phyloP scores from a whole-genome alignment of 2,888 invertebrate genomes.

The Nebria salina region DNA sequence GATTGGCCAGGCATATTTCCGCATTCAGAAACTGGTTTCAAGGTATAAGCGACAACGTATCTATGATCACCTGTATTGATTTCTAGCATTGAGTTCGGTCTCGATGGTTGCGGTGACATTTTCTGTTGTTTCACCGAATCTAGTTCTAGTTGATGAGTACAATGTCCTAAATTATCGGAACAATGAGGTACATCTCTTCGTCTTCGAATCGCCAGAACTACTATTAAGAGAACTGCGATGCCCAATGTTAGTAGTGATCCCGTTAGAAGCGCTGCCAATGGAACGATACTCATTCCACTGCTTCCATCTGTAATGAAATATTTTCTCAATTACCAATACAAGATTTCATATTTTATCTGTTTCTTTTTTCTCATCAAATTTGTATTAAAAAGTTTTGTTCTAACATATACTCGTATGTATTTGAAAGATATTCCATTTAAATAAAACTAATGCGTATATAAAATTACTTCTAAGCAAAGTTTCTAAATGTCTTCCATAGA shows the following conservation, averaged over 20 bases:
- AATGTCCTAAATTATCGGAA: constrained; percentile 59
- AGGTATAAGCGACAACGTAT: constrained; percentile 86
- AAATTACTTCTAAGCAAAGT: too few relatives aligned
- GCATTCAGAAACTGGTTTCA: constrained; percentile 71
- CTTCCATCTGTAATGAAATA: constrained; percentile 70
- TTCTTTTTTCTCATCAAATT: constrained; percentile 10
- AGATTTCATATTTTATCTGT: background rate
- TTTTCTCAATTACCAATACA: constrained; percentile 9
- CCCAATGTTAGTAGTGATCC: constrained; percentile 74
- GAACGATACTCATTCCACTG: constrained; percentile 74
- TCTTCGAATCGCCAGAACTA: constrained; percentile 72
- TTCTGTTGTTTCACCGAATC: constrained; percentile 66
- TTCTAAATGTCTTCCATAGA: too few relatives aligned
- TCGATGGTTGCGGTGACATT: constrained; percentile 61
- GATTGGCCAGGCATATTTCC: constrained; percentile 51
- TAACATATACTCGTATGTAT: too few relatives aligned
- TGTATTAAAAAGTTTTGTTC: too few relatives aligned
- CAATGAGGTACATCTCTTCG: constrained; percentile 62
- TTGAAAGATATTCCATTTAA: background rate
- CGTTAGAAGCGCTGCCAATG: constrained; percentile 75
- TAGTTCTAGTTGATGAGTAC: constrained; percentile 59
- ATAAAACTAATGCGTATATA: too few relatives aligned
- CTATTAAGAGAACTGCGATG: constrained; percentile 71
- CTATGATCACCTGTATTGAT: constrained; percentile 85
- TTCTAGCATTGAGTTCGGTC: constrained; percentile 70